phyloP scores from a whole-genome alignment of 2,797 vertebrate genomes.

The Spea hammondii region DNA sequence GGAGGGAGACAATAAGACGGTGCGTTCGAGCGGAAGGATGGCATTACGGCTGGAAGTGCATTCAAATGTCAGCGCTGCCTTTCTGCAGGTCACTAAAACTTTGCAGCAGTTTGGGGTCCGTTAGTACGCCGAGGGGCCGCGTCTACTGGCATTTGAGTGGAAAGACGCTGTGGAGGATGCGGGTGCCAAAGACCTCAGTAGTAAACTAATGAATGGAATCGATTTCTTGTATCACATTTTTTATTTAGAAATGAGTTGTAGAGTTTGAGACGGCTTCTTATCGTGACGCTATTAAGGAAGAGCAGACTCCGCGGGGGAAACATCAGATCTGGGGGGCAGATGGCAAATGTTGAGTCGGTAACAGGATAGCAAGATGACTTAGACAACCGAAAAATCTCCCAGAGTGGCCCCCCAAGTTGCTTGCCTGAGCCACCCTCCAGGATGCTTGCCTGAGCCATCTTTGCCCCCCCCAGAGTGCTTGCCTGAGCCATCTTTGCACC shows the following conservation, averaged over 20 bases:
- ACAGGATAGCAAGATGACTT: too few relatives aligned
- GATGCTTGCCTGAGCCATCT: too few relatives aligned
- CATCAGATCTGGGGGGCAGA: too few relatives aligned
- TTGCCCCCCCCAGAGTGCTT: too few relatives aligned
- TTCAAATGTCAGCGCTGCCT: constrained; percentile 61
- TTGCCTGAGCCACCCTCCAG: too few relatives aligned
- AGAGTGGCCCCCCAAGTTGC: too few relatives aligned
- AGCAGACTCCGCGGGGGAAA: background rate
- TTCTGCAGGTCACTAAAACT: constrained; percentile 57
- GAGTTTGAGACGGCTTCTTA: background rate
- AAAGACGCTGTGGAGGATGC: background rate
- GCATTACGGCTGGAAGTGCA: constrained; percentile 24
- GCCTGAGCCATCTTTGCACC: too few relatives aligned
- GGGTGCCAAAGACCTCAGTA: background rate
- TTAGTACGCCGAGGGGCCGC: constrained; percentile 42
- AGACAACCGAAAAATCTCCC: too few relatives aligned
- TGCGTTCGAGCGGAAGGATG: constrained; percentile 53
- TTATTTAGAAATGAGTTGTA: constrained; percentile 1
- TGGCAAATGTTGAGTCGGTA: too few relatives aligned
- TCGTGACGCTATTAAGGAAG: background rate
- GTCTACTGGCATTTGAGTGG: constrained; percentile 46
- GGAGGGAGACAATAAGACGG: constrained; percentile 38
- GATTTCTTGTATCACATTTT: constrained; percentile 15
- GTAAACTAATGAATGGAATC: background rate
- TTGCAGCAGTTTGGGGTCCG: constrained; percentile 52